Percentiles rank a stretch among this genome's conserved stretches.
Evolutionary conservation across 2,888 invertebrate species (phyloP).

Genomic region (Drosophila anomelani): DNA sequence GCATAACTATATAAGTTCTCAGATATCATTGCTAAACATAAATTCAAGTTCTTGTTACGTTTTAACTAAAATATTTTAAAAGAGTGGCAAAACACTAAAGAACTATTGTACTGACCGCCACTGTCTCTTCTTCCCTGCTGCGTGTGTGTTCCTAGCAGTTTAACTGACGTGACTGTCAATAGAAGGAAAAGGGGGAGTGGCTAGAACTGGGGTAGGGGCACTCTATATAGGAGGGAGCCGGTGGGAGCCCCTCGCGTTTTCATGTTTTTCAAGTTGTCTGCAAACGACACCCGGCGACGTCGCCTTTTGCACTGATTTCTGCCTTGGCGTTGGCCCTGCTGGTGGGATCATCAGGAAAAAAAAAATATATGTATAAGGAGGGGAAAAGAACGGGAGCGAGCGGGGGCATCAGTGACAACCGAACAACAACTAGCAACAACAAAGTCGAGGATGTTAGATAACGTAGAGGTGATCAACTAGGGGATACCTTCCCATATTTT

Average conservation of each 20-base stretch:
- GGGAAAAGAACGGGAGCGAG: constrained; percentile 21
- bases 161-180: constrained; percentile 74
- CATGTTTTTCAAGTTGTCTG: constrained; percentile 69
- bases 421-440: constrained; percentile 46
- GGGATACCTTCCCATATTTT: constrained; percentile 3
- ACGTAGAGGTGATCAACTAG: background rate
- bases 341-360: constrained; percentile 61
- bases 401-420: constrained; percentile 69
- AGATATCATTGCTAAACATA: background rate
- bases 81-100: background rate
- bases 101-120: background rate
- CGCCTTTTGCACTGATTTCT: constrained; percentile 64
- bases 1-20: too few relatives aligned
- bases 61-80: background rate
- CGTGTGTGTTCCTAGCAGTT: constrained; percentile 75
- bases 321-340: constrained; percentile 26
- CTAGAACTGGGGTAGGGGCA: background rate
- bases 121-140: constrained; percentile 42
- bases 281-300: constrained; percentile 66
- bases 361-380: constrained; percentile 28
- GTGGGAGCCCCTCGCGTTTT: constrained; percentile 28
- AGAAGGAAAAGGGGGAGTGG: constrained; percentile 29
- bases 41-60: background rate
- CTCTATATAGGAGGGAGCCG: constrained; percentile 10
- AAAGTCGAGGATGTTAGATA: constrained; percentile 7